Base-by-base conservation (phyloP, 1,140 invertebrate genomes). In the Conus ventricosus region DNA sequence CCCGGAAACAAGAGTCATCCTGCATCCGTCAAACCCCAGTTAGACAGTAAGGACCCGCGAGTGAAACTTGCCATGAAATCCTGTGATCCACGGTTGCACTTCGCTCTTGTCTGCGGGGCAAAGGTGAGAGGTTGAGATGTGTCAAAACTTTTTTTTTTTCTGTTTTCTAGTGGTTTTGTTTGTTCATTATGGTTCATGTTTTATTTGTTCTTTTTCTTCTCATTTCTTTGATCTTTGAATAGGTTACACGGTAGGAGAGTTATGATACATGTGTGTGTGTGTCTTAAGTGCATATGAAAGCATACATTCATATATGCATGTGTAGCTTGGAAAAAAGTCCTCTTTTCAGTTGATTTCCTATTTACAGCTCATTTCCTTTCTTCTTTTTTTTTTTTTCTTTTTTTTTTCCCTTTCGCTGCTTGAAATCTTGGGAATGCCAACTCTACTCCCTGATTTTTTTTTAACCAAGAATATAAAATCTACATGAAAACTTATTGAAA, bases 101-200 rank as follows among this genome's bases (percentile, higher is more conserved):
- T 96, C 93, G 95, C 95, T 71, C 91, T 96, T 15, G 94, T 95
- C 39, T 95, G 95, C 93, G 95, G 95, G 71, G 95, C 95, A 25
- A 94, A 94, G 92, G 94, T 95, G 89, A 90, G 87, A 87, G 39
- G 76, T 82, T 27, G 84, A n/a, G 8, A 75, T 15, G 57, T 60
- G 27, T 55, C 20, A 51, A 75, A 25, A 80, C 53, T 15, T 60
- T 17, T 6, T 51, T 71, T 63, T 78, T 10, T n/a, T 53, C 78
- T 78, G 17, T 20, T 63, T 63, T 63, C 17, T 11, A 4, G 60
- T 20, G 1, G 4, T 11, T 78, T 78, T 78, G 75, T 5, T 4
- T 78, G n/a, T 23, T 63, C 39, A 39, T 3, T 39, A n/a, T n/a
- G n/a, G n/a, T 39, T 39, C 39, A 39, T 13, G 27, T 78, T 78